These are phyloP conservation scores for Glomeris maerens DNA, from an alignment of 1,140 invertebrate species.

Conservation along the genomic window DNA sequence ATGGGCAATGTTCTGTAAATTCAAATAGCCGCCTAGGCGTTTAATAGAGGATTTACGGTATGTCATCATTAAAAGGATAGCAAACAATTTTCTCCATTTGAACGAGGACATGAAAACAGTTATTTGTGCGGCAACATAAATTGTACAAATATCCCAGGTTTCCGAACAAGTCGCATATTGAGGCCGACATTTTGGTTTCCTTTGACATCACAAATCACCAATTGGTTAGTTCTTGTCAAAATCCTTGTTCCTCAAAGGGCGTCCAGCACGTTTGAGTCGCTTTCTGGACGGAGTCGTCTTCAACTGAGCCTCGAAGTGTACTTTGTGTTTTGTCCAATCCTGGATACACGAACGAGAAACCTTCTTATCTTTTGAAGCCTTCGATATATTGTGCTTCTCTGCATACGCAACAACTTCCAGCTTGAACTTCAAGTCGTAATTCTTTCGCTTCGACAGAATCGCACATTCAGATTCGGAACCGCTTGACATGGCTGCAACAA, in stretches of 20 bases:
- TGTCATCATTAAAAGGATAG: no score
- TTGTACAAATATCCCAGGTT: no score
- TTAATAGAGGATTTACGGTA: no score
- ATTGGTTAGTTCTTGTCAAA: not conserved
- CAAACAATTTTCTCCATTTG: no score
- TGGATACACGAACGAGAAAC: not conserved
- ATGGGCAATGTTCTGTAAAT: no score
- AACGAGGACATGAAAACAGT: no score
- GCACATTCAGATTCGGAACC: not conserved
- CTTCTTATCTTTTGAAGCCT: not conserved
- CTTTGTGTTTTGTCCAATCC: not conserved
- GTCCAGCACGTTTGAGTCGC: not conserved
- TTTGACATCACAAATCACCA: no score
- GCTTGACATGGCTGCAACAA: not conserved
- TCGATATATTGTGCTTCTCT: not conserved
- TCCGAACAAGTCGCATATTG: no score
- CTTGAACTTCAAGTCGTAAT: not conserved
- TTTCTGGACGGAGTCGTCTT: not conserved
- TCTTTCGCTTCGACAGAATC: not conserved
- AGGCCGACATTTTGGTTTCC: no score
- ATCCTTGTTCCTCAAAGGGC: not conserved
- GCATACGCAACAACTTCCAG: constrained; percentile 1
- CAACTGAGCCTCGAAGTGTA: not conserved
- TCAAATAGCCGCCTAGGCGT: no score
- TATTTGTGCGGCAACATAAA: no score